Base-by-base conservation (phyloP, 2,888 invertebrate genomes). In the Drosophila vallismaia region DNA sequence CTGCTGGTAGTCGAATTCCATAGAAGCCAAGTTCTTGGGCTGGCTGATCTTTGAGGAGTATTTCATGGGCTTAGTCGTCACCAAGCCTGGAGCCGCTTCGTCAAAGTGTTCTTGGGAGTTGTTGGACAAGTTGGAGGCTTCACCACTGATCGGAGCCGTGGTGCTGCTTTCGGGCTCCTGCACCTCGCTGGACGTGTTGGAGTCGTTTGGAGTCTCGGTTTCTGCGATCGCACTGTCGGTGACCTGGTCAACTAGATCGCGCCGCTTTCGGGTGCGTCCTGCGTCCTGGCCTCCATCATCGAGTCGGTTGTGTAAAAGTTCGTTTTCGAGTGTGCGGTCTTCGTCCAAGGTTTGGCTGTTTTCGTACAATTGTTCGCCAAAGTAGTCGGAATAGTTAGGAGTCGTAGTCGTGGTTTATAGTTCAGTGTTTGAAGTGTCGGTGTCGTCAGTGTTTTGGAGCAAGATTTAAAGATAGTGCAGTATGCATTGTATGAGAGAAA, bases 381-480 rank as follows among this genome's bases (percentile, higher is more conserved):
- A 36, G 33, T 12, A 45, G 64, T 63, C 26, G 31, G 50, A 29
- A 29, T 46, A 45, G 60, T 60, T 28, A 28, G 29, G 5, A 38
- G 50, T 40, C 29, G 28, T 14, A 36, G 49, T 28, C 7, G 14
- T 19, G 7, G 40, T 42, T 42, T 19, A 19, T 3, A 19, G 57
- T 75, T 70, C 38, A 67, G 44, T 44, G 40, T 55, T 33, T 33
- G 55, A 12, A 24, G 45, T 76, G 71, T 73, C 75, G 67, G 71
- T 86, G 64, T 45, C 67, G 29, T 19, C 19, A 2, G 19, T 19
- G 19, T 50, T 69, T 84, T 71, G 69, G 63, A 75, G 82, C 72
- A 77, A 73, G 66, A 56, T 81, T 74, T 69, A 86, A 63, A 82
- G 69, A 86, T 74, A 83, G 90, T 89, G 90, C 90, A 88, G 84